A percentile compares a stretch with the other conserved stretches of the same genome.
These are phyloP conservation scores for Zapus hudsonius DNA, from an alignment of 2,113 vertebrate genomes.

Conservation along the genomic window DNA sequence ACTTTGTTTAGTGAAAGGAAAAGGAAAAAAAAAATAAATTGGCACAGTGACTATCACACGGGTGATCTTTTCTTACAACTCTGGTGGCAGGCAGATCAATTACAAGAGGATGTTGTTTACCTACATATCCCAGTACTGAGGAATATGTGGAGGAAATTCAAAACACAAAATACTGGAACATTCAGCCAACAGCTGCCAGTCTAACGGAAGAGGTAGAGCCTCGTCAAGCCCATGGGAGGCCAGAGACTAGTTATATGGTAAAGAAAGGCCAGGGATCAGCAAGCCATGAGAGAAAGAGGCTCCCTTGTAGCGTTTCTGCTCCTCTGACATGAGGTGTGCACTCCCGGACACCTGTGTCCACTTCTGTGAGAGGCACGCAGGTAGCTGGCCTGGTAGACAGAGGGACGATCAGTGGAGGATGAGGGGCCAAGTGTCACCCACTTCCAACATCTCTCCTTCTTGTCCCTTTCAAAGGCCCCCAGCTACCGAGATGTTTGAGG, in stretches of 20 bases:
- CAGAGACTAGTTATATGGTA: not conserved
- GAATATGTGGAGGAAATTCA: not conserved
- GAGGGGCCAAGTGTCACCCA: not conserved
- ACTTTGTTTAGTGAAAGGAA: constrained; percentile 1
- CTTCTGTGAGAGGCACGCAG: not conserved
- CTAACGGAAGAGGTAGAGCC: not conserved
- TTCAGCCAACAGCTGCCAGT: not conserved
- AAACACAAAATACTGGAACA: not conserved
- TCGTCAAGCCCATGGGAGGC: not conserved
- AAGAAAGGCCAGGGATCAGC: not conserved
- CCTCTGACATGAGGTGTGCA: not conserved
- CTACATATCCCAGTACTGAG: not conserved
- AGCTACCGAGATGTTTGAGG: too few species aligned
- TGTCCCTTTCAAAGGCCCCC: not conserved
- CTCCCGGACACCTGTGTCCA: too few species aligned
- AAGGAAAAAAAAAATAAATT: not conserved
- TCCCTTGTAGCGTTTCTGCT: not conserved
- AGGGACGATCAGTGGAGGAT: not conserved
- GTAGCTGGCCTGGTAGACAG: not conserved
- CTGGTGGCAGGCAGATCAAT: not conserved
- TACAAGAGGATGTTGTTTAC: not conserved
- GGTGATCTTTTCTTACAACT: not conserved
- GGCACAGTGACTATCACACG: not conserved
- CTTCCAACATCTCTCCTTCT: not conserved
- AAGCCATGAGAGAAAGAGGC: not conserved